Evolutionary conservation across 2,113 vertebrate species (phyloP), one percentile per base, ranked within the genome.

Genomic region (Etheostoma spectabile): DNA sequence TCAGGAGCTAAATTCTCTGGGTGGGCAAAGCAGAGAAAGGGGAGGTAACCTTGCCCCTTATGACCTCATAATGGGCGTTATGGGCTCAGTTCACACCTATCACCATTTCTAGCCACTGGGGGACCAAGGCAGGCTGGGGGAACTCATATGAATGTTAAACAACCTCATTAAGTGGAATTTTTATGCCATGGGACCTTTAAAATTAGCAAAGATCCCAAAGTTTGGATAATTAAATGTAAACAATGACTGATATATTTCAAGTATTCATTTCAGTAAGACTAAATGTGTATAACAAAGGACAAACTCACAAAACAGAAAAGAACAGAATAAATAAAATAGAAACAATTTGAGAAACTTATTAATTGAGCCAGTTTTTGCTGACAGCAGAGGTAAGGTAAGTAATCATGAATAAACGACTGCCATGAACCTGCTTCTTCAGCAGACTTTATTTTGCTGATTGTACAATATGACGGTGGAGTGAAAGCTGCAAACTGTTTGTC

Each of bases 331-430:
- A 60, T 21, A n/a, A 33, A 67, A 33, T 12, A 13, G 10, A 27
- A 62, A 45, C 45, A 11, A 0, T 24, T 24, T 3, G n/a, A 70
- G 21, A 30, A 65, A 5, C 10, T 2, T 74, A 33, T 64, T 77
- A 77, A 84, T 80, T 73, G 56, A 57, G 30, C 21, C 13, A 0
- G 8, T 63, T 61, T 83, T 55, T 53, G 67, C 67, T 83, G 66
- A 83, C 51, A 63, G 48, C 13, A 21, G 53, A 51, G 30, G 35
- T 60, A 22, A 33, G 73, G 18, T 22, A 18, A 63, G 24, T 74
- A 76, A 86, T 78, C 71, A 71, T 60, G 52, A 71, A 80, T 67
- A 79, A 57, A 77, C 51, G 45, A 56, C 66, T 52, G 27, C 35
- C 71, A 55, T 4, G 38, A 71, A 59, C n/a, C 62, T 56, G 68